Evolutionary conservation across 2,888 invertebrate genomes (phyloP), one percentile per base, ranked within the genome.

Genomic region (Campaea margaritaria): DNA sequence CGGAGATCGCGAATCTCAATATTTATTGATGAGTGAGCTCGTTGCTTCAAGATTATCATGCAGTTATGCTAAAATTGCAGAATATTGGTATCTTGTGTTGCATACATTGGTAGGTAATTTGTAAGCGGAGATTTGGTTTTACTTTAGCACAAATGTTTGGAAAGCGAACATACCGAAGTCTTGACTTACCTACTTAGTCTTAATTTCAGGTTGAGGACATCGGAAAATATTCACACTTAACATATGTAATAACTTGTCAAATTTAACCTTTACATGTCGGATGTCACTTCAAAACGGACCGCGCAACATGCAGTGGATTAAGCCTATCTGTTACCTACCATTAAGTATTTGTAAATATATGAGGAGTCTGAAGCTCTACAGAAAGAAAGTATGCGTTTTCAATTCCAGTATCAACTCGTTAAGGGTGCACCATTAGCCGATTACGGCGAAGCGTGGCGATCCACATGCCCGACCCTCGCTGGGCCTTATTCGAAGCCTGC

Each of bases 341-440:
- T 1, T n/a, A 36, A n/a, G 12, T n/a, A 36, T 36, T n/a, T 36
- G n/a, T 36, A n/a, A 36, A 36, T 3, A n/a, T 11, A 12, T 36
- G 36, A 34, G 10, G 34, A 34, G 34, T 34, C 7, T 9, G 10
- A 11, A 14, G 14, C 41, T 28, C 0, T 44, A 28, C 28, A 13
- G 27, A 44, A 14, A 13, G n/a, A 43, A 28, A 28, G 28, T 28
- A 9, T 7, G 44, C 27, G 13, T 28, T 28, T 28, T 13, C 34
- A 64, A 64, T 60, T 70, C 69, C 64, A 34, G 8, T 34, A 34
- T 65, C 61, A 51, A 70, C 81, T 83, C 76, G 84, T 83, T 83
- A 80, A 78, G 78, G 78, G 79, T 77, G 78, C 70, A 82, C 86
- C 88, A 87, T 89, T 86, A 89, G 82, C 85, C 71, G 88, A 86